These are phyloP conservation scores for Busseola fusca DNA, from an alignment of 2,888 invertebrate genomes.

Conservation along the genomic window DNA sequence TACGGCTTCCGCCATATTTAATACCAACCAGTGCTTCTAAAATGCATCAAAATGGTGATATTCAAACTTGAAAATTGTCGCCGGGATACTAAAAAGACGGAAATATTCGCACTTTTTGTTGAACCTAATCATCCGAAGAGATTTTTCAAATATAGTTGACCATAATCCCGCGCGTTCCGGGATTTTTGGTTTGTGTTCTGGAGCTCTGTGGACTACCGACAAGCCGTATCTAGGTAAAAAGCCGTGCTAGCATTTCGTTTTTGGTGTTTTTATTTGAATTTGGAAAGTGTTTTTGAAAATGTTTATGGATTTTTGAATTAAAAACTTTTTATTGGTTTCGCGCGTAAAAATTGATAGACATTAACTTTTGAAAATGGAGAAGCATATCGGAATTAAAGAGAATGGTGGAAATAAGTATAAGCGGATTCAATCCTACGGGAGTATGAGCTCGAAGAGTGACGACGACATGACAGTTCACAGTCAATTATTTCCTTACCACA, in stretches of 20 bases:
- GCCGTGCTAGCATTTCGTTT: conserved; percentile 36
- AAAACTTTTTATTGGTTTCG: conserved; percentile 44
- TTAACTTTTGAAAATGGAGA: conserved; percentile 42
- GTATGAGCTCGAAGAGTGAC: conserved; percentile 82
- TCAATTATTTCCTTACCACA: conserved; percentile 81
- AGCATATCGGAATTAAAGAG: conserved; percentile 38
- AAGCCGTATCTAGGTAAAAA: conserved; percentile 63
- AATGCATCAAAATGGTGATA: conserved; percentile 87
- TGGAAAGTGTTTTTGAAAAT: conserved; percentile 45
- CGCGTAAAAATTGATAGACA: conserved; percentile 44
- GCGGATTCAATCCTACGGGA: conserved; percentile 84
- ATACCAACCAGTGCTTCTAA: conserved; percentile 64
- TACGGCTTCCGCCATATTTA: conserved; percentile 65
- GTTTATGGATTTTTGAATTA: conserved; percentile 44
- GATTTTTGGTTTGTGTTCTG: conserved; percentile 73
- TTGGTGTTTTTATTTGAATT: conserved; percentile 48
- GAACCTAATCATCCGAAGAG: conserved; percentile 86
- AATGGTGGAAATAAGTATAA: conserved; percentile 74
- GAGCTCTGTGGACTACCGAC: conserved; percentile 62
- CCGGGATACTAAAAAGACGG: conserved; percentile 79
- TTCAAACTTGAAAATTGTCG: conserved; percentile 79
- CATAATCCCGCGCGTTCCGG: conserved; percentile 71
- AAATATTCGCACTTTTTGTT: conserved; percentile 80
- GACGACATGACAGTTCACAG: conserved; percentile 87
- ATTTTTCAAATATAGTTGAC: conserved; percentile 88